Evolutionary conservation across 2,797 vertebrate species (phyloP).

Genomic region (Chloroceryle inda): DNA sequence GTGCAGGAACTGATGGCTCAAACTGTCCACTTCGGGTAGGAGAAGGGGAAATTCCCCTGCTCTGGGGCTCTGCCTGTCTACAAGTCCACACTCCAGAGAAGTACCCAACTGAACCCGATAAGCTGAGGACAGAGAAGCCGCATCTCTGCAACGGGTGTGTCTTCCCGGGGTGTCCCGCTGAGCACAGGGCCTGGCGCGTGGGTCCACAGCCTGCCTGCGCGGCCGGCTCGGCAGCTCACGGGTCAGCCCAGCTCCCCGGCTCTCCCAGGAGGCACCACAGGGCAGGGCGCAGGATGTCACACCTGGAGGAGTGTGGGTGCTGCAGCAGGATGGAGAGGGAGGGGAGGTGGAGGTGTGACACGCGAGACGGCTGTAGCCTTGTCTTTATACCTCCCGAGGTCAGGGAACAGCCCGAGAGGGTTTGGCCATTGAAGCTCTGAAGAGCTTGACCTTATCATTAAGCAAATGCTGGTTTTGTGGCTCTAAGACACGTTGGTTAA

Average conservation of each 20-base stretch:
- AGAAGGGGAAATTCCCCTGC: not conserved
- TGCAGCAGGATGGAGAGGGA: not conserved
- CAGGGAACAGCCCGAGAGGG: not conserved
- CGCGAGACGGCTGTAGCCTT: accelerated
- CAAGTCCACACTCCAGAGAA: not conserved
- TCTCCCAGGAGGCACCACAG: not conserved
- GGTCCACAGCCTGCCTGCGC: accelerated
- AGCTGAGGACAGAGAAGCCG: not conserved
- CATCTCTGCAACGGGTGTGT: not conserved
- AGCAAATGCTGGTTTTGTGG: not conserved
- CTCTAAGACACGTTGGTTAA: not conserved
- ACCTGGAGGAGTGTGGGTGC: not conserved
- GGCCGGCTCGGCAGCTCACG: accelerated
- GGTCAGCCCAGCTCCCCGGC: not conserved
- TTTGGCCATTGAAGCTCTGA: not conserved
- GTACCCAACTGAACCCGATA: not conserved
- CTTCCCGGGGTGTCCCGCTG: not conserved
- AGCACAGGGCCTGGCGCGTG: not conserved
- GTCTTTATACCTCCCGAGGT: not conserved
- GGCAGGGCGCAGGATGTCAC: not conserved
- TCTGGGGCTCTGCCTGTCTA: not conserved
- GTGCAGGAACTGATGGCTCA: not conserved
- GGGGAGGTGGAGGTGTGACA: not conserved
- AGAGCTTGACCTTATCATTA: not conserved
- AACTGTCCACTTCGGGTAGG: not conserved